These are phyloP conservation scores for Chaetorhynchus papuensis DNA, from an alignment of 2,113 vertebrate species.

Conservation along the genomic window DNA sequence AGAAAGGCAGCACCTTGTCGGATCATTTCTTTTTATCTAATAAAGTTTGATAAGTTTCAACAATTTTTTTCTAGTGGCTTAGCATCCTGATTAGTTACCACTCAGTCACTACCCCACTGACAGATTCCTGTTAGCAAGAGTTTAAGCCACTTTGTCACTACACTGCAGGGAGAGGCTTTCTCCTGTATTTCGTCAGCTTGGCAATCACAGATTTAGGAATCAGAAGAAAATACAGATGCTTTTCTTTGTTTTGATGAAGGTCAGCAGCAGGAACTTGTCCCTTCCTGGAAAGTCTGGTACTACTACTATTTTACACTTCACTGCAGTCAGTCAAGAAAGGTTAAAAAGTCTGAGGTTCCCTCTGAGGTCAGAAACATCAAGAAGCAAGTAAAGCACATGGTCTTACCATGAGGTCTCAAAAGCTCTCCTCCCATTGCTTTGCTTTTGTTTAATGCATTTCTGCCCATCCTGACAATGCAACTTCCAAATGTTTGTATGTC, in stretches of 20 bases:
- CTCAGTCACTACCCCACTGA: neutral
- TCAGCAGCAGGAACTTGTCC: neutral
- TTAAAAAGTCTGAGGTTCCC: neutral
- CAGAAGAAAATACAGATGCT: neutral
- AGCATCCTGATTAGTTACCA: neutral
- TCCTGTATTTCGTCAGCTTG: neutral
- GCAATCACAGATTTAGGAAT: neutral
- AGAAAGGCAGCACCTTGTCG: neutral
- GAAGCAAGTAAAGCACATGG: neutral
- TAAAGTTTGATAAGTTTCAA: neutral
- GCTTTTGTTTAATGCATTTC: neutral
- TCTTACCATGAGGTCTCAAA: neutral
- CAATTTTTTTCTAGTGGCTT: neutral
- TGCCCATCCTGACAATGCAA: neutral
- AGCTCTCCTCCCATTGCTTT: neutral
- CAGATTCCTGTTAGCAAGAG: neutral
- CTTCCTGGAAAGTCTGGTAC: neutral
- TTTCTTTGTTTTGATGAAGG: neutral
- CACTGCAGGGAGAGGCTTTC: neutral
- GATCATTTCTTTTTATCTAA: neutral
- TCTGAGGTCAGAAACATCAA: neutral
- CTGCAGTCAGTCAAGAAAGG: neutral
- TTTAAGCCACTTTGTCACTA: neutral
- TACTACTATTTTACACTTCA: neutral
- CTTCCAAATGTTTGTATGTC: neutral